Percentiles rank a stretch among this genome's conserved stretches.
phyloP scores from a whole-genome alignment of 64 coral and sea anemone species.

The Actinia equina region DNA sequence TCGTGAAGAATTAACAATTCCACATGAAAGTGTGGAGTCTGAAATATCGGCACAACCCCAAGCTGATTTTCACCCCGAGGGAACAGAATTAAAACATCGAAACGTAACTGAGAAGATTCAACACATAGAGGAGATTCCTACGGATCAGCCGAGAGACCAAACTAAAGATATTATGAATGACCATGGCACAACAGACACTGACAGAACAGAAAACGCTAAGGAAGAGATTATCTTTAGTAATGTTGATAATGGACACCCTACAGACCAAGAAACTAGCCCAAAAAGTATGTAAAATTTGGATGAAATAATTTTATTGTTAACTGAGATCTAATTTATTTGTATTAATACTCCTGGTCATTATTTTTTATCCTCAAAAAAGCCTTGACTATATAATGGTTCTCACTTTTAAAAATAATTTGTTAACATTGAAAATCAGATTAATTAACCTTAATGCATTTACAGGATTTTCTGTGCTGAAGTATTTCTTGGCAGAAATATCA shows the following conservation, averaged over 20 bases:
- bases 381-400: no score
- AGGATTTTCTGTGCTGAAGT: conserved; percentile 85
- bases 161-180: background rate
- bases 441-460: background rate
- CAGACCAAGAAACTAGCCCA: background rate
- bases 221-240: background rate
- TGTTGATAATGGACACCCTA: background rate
- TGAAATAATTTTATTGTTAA: background rate
- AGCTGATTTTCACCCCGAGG: background rate
- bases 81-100: conserved; percentile 57
- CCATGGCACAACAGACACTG: background rate
- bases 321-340: no score
- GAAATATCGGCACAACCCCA: background rate
- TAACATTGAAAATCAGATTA: no score
- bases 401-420: no score
- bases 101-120: conserved; percentile 29
- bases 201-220: background rate
- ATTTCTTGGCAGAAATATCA: conserved; percentile 80
- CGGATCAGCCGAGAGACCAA: background rate
- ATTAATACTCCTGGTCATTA: no score
- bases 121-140: conserved; percentile 23
- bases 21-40: background rate
- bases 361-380: no score
- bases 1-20: background rate
- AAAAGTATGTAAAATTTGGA: background rate